These are phyloP conservation scores for Equus quagga DNA, from an alignment of 2,113 vertebrate genomes.

Conservation along the genomic window DNA sequence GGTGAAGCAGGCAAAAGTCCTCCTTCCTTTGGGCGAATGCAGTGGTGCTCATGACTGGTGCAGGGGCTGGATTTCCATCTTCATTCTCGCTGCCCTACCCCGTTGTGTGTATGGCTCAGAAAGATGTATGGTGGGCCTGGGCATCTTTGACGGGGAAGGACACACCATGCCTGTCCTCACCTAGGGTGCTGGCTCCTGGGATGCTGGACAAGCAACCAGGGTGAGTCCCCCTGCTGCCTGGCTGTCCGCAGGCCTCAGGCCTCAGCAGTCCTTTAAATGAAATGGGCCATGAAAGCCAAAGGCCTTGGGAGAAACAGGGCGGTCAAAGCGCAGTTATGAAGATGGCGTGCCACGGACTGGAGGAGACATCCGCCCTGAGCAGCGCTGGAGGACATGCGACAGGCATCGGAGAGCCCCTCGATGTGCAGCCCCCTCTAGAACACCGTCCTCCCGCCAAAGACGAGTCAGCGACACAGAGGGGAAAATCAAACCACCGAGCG, in stretches of 20 bases:
- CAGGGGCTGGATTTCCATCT: not conserved
- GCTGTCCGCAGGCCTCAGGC: conserved; percentile 76
- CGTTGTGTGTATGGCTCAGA: not conserved
- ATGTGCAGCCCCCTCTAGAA: conserved; percentile 69
- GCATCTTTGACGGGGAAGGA: conserved; percentile 79
- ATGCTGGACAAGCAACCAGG: conserved; percentile 9
- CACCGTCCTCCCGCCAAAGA: conserved; percentile 70
- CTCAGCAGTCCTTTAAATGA: conserved; percentile 13
- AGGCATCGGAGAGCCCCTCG: conserved; percentile 79
- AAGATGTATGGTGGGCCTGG: not conserved
- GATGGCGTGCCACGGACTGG: conserved; percentile 60
- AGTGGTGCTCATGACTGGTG: not conserved
- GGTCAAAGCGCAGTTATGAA: conserved; percentile 75
- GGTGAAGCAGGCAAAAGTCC: not conserved
- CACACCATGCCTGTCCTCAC: conserved; percentile 40
- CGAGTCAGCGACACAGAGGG: conserved; percentile 75
- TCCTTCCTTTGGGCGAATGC: not conserved
- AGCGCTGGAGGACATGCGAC: conserved; percentile 80
- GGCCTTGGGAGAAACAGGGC: not conserved
- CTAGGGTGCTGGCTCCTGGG: not conserved
- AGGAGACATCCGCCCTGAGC: conserved; percentile 81
- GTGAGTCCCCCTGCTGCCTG: conserved; percentile 74
- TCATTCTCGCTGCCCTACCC: not conserved
- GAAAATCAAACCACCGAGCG: conserved; percentile 81
- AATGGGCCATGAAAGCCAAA: not conserved